phyloP scores from a whole-genome alignment of 2,888 invertebrate genomes.

The Microdon myrmicae region DNA sequence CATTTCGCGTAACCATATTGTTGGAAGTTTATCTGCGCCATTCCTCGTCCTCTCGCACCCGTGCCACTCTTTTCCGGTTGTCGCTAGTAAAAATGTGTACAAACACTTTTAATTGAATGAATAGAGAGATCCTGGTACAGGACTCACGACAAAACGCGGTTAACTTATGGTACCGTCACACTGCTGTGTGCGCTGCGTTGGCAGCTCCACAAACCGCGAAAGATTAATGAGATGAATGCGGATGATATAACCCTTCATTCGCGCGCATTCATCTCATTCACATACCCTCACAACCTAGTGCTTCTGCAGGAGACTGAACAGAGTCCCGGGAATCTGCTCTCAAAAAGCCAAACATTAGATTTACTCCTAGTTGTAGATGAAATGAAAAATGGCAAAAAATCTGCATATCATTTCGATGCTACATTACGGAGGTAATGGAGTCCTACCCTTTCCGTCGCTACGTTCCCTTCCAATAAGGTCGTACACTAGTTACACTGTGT shows the following conservation, averaged over 20 bases:
- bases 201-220: constrained; percentile 50
- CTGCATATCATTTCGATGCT: constrained; percentile 49
- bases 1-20: constrained; percentile 44
- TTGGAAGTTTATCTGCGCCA: constrained; percentile 14
- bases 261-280: constrained; percentile 2
- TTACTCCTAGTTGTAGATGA: constrained; percentile 28
- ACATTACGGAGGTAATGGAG: constrained; percentile 46
- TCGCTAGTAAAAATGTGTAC: constrained; percentile 11
- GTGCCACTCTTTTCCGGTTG: background rate
- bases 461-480: too few species aligned
- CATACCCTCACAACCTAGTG: too few species aligned
- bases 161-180: constrained; percentile 37
- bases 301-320: too few species aligned
- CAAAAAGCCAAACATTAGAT: constrained; percentile 29
- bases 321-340: constrained; percentile 27
- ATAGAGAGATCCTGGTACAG: constrained; percentile 27
- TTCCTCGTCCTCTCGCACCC: background rate
- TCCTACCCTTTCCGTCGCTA: constrained; percentile 27
- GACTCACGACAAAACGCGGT: constrained; percentile 33
- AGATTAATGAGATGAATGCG: constrained; percentile 50
- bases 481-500: constrained; percentile 10
- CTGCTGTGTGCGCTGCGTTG: constrained; percentile 30
- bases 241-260: constrained; percentile 43
- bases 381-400: constrained; percentile 52
- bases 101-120: constrained; percentile 47